Percentiles rank a stretch among this genome's conserved stretches.
phyloP scores from a whole-genome alignment of 1,140 invertebrate species.

The Magallana angulata region DNA sequence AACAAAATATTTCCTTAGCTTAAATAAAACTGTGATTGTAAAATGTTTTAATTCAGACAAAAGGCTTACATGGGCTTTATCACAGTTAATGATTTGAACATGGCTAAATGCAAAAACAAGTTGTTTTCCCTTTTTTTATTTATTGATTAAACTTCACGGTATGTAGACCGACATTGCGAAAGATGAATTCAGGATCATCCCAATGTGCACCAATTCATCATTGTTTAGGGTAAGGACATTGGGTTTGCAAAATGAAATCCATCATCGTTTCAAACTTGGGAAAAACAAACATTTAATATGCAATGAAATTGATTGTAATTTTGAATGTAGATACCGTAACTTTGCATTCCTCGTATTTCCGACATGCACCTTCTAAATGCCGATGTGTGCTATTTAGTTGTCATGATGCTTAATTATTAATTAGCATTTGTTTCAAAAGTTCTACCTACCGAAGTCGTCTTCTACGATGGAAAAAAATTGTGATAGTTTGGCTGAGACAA shows the following conservation, averaged over 20 bases:
- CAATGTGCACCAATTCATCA: slow-evolving; percentile 65
- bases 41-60: no score
- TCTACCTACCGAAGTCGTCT: background rate
- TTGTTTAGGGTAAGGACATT: slow-evolving; percentile 71
- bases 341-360: background rate
- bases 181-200: slow-evolving; percentile 71
- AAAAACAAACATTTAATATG: background rate
- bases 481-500: background rate
- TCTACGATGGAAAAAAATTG: background rate
- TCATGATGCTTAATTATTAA: no score
- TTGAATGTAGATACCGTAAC: no score
- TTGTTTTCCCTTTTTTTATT: no score
- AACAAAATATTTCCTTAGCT: no score
- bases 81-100: no score
- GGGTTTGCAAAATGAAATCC: slow-evolving; percentile 72
- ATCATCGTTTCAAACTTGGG: slow-evolving; percentile 67
- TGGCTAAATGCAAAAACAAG: no score
- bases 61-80: no score
- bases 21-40: no score
- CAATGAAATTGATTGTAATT: no score
- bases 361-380: no score
- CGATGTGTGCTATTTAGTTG: no score
- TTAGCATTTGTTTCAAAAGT: background rate
- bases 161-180: slow-evolving; percentile 72
- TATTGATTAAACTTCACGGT: slow-evolving; percentile 61